Evolutionary conservation across 2,113 vertebrate genomes (phyloP).

Genomic region (Platichthys flesus): DNA sequence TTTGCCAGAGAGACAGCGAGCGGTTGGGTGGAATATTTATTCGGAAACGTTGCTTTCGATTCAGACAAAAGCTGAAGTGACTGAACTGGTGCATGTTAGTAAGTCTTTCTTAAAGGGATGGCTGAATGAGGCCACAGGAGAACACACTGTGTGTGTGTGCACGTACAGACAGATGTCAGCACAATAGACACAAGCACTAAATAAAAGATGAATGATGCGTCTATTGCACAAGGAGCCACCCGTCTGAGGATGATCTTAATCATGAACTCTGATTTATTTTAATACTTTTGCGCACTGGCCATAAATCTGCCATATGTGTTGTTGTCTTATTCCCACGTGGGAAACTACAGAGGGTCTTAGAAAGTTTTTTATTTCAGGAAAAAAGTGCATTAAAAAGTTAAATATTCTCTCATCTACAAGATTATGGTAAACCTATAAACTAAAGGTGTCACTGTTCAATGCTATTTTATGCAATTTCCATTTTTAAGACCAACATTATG

Average conservation of each 20-base stretch:
- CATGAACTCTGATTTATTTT: not conserved
- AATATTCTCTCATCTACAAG: too few species aligned
- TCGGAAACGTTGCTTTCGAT: not conserved
- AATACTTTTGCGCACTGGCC: too few species aligned
- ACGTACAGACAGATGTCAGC: not conserved
- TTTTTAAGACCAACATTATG: too few species aligned
- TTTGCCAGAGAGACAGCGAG: not conserved
- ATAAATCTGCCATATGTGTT: too few species aligned
- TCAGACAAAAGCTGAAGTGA: slow-evolving; percentile 7
- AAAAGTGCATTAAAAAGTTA: too few species aligned
- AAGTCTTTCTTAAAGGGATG: not conserved
- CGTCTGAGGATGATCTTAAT: not conserved
- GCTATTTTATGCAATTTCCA: too few species aligned
- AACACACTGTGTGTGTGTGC: not conserved
- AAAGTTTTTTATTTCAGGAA: too few species aligned
- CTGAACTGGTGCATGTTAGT: slow-evolving; percentile 9
- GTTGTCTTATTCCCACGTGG: too few species aligned
- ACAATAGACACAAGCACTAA: not conserved
- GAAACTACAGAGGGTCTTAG: too few species aligned
- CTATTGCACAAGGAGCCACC: too few species aligned
- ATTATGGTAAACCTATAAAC: too few species aligned
- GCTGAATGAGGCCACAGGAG: not conserved
- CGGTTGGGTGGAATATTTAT: not conserved
- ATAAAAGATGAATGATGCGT: not conserved
- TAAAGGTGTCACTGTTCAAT: too few species aligned